phyloP scores from a whole-genome alignment of 2,888 invertebrate species.

The Ormia ochracea region DNA sequence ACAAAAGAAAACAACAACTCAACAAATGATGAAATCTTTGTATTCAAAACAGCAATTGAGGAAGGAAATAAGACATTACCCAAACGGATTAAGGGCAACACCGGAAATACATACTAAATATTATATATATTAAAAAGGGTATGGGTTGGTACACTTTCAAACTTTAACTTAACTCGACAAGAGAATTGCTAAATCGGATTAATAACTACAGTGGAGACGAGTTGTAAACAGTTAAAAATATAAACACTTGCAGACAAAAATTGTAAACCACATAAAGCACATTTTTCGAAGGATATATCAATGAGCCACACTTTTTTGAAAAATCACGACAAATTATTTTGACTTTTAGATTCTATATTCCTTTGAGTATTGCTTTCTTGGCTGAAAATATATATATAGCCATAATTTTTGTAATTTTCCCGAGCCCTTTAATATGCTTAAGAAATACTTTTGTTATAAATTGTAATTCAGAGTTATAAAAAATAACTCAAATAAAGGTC shows the following conservation, averaged over 20 bases:
- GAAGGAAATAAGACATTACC: slow-evolving; percentile 63
- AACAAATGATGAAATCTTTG: not conserved
- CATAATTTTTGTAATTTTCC: too few species aligned
- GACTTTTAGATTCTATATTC: too few species aligned
- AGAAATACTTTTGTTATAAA: too few species aligned
- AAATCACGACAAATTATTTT: too few species aligned
- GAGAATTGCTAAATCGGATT: slow-evolving; percentile 34
- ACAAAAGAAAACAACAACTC: slow-evolving; percentile 10
- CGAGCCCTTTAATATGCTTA: too few species aligned
- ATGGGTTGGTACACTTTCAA: not conserved
- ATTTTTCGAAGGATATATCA: slow-evolving; percentile 62
- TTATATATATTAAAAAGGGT: not conserved
- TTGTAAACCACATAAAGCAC: slow-evolving; percentile 21
- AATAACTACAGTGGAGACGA: slow-evolving; percentile 14
- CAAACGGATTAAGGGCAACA: slow-evolving; percentile 60
- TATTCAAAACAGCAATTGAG: slow-evolving; percentile 53
- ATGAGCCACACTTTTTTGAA: too few species aligned
- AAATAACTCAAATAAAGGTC: too few species aligned
- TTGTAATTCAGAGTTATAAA: too few species aligned
- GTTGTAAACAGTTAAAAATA: slow-evolving; percentile 22
- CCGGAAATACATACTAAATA: slow-evolving; percentile 40
- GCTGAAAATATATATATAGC: too few species aligned
- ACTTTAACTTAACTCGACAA: slow-evolving; percentile 22
- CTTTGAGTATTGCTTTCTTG: too few species aligned
- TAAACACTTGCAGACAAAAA: not conserved